Evolutionary conservation across 2,888 invertebrate genomes (phyloP), one percentile per base, ranked within the genome.

Genomic region (Coelopa pilipes): DNA sequence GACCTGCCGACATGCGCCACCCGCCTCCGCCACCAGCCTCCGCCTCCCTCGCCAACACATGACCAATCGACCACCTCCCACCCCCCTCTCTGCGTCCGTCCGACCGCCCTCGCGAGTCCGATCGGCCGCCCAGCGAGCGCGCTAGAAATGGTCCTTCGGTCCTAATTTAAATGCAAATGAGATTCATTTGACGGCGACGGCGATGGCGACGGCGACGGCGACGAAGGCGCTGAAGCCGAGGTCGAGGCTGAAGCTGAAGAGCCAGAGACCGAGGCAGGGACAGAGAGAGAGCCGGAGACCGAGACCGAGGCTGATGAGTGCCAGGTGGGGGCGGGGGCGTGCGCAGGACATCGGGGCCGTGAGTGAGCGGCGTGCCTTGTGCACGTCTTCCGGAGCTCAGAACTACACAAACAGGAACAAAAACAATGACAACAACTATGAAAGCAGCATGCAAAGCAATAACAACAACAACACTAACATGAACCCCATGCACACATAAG

Each of bases 101-200:
- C 12, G 15, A 19, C 57, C 46, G 13, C 13, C 50, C 13, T 49
- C 24, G 55, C 13, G n/a, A 12, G 17, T 17, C 7, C 57, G n/a
- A 17, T 34, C 34, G 34, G 4, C 34, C 34, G 34, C 34, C 34
- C 34, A 34, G 34, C 34, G 34, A 34, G 34, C 12, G 24, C 17
- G 46, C 71, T 66, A 65, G 53, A 72, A 72, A 53, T 73, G 68
- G 53, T 53, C 34, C 70, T 70, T 59, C 82, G 83, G 84, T 86
- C 85, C 87, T 87, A 87, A 87, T 87, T 87, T 87, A 87, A 87
- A 87, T 87, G 87, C 87, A 87, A 87, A 87, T 87, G 87, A 87
- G 87, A 87, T 87, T 87, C 87, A 87, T 87, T 87, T 87, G 86
- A 87, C 86, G 86, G 85, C 86, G 87, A 84, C 85, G 84, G 11